These are phyloP conservation scores for Phrynosoma blainvillii DNA, from an alignment of 2,113 vertebrate species.

Conservation along the genomic window DNA sequence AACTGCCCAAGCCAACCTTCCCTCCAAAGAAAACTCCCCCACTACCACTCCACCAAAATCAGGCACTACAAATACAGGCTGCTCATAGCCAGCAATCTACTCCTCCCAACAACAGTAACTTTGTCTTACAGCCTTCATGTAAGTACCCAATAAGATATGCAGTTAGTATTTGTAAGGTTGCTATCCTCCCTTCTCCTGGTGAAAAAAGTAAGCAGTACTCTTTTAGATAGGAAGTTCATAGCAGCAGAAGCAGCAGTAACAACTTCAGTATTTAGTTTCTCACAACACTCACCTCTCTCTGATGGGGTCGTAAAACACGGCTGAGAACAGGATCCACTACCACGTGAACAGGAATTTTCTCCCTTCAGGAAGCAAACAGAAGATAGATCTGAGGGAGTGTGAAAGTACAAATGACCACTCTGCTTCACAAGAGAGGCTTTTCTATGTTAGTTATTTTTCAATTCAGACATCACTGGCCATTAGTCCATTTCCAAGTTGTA, in stretches of 20 bases:
- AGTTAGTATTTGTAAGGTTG: background rate
- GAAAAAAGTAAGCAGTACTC: background rate
- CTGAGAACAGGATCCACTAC: slow-evolving; percentile 95
- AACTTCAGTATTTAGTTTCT: slow-evolving; percentile 1
- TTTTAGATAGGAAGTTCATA: background rate
- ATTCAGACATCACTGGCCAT: background rate
- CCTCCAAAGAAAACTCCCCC: no score
- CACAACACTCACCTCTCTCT: slow-evolving; percentile 88
- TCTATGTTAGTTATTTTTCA: background rate
- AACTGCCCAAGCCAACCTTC: no score
- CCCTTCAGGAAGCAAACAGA: slow-evolving; percentile 73
- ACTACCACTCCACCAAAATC: no score
- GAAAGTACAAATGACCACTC: background rate
- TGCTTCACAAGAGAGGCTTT: background rate
- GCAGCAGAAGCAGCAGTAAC: background rate
- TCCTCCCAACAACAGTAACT: no score
- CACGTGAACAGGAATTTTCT: slow-evolving; percentile 92
- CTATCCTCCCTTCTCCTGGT: background rate
- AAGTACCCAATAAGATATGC: background rate
- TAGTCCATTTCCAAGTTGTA: background rate
- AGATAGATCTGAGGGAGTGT: background rate
- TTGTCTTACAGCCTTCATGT: no score
- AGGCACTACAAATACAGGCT: no score
- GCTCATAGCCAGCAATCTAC: no score
- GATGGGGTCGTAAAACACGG: slow-evolving; percentile 93